Conservation (phyloP, 1,140 invertebrate genomes). For the Steinernema feltiae region DNA sequence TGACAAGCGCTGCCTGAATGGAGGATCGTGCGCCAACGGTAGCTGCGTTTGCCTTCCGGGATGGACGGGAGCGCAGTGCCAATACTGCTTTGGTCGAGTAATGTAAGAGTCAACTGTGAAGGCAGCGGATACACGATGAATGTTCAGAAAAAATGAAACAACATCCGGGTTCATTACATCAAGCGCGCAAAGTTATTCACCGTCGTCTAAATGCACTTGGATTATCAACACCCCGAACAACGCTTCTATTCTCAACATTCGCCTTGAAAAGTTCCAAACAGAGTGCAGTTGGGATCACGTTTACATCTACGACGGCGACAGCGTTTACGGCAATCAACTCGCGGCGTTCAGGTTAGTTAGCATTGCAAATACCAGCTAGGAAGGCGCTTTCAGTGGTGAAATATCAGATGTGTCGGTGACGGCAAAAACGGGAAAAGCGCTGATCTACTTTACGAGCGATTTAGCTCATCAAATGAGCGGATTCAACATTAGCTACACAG, state of each 20-base stretch:
- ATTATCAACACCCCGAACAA: slow-evolving; percentile 38
- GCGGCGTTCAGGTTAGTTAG: slow-evolving; percentile 50
- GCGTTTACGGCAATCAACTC: slow-evolving; percentile 46
- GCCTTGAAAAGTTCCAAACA: slow-evolving; percentile 49
- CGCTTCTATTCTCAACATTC: slow-evolving; percentile 28
- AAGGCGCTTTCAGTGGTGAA: slow-evolving; percentile 29
- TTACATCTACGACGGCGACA: slow-evolving; percentile 56
- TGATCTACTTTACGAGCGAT: slow-evolving; percentile 57
- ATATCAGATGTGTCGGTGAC: slow-evolving; percentile 36
- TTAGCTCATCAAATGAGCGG: slow-evolving; percentile 53
- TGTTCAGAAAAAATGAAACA: slow-evolving; percentile 24
- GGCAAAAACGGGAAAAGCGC: slow-evolving; percentile 44
- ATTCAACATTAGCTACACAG: slow-evolving; percentile 53
- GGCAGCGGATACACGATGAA: background rate
- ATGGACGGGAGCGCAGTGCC: slow-evolving; percentile 54
- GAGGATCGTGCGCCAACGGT: slow-evolving; percentile 43
- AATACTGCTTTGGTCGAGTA: slow-evolving; percentile 50
- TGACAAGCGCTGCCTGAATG: slow-evolving; percentile 53
- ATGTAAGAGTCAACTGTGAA: slow-evolving; percentile 29
- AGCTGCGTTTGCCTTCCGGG: slow-evolving; percentile 45
- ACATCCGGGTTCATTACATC: slow-evolving; percentile 44
- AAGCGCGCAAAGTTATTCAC: slow-evolving; percentile 46
- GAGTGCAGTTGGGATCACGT: slow-evolving; percentile 58
- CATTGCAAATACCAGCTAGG: background rate
- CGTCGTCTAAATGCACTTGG: slow-evolving; percentile 52